Evolutionary conservation across 2,797 vertebrate genomes (phyloP).

Genomic region (Cossypha niveicapilla): DNA sequence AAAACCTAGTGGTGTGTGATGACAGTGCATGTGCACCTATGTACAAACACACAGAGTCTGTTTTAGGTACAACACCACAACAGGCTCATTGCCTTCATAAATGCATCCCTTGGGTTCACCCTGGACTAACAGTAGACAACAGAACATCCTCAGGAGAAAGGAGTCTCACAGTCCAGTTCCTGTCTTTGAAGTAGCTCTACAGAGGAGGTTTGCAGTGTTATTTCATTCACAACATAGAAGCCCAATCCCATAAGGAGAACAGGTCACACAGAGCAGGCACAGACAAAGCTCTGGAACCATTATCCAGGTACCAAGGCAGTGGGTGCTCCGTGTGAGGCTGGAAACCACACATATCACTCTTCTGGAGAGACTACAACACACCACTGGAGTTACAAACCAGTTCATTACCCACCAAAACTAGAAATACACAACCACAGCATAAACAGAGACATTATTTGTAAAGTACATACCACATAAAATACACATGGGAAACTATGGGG

Average conservation of each 20-base stretch:
- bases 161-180: background rate
- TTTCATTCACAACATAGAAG: background rate
- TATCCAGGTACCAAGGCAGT: background rate
- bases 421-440: background rate
- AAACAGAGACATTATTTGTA: background rate
- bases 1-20: background rate
- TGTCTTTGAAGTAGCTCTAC: background rate
- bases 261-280: fast-evolving
- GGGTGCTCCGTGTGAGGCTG: background rate
- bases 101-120: background rate
- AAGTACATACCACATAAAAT: background rate
- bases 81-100: background rate
- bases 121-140: background rate
- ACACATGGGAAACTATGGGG: background rate
- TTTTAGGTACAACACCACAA: background rate
- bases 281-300: background rate
- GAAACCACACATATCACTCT: background rate
- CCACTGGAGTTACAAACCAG: background rate
- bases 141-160: background rate
- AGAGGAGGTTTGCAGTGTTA: background rate
- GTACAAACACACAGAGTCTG: background rate
- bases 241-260: fast-evolving
- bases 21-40: fast-evolving
- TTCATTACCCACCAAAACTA: background rate
- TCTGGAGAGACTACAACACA: background rate